Conservation (phyloP, 2,797 vertebrate genomes). For the Coreius guichenoti region DNA sequence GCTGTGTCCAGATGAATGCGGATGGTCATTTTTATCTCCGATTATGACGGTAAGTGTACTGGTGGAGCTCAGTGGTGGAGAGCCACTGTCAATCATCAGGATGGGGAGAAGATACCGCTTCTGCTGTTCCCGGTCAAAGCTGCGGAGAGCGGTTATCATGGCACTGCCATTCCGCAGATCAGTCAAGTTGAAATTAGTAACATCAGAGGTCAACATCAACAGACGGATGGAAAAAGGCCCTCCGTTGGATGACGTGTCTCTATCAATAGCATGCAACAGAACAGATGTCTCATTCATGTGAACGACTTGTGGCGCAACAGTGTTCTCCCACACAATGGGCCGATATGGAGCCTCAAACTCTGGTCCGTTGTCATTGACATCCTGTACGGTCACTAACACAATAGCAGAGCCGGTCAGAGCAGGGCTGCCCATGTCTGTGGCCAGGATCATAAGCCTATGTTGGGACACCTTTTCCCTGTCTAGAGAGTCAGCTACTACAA, state of each 20-base stretch:
- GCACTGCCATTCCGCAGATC: slow-evolving; percentile 87
- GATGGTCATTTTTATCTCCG: slow-evolving; percentile 89
- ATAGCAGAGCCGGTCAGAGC: slow-evolving; percentile 83
- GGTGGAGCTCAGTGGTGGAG: slow-evolving; percentile 87
- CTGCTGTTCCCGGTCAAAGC: slow-evolving; percentile 87
- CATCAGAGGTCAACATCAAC: slow-evolving; percentile 72
- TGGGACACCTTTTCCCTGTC: slow-evolving; percentile 83
- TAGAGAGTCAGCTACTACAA: slow-evolving; percentile 79
- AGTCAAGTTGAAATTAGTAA: slow-evolving; percentile 81
- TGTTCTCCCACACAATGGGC: slow-evolving; percentile 90
- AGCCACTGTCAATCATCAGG: slow-evolving; percentile 87
- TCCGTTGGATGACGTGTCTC: slow-evolving; percentile 80
- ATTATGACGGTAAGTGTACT: slow-evolving; percentile 83
- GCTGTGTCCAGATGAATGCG: slow-evolving; percentile 83
- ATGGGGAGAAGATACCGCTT: slow-evolving; percentile 84
- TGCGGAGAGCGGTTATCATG: slow-evolving; percentile 77
- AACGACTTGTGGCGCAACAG: slow-evolving; percentile 78
- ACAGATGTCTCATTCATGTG: slow-evolving; percentile 85
- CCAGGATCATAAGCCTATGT: slow-evolving; percentile 84
- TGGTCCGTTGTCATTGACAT: slow-evolving; percentile 89
- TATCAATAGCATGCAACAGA: slow-evolving; percentile 82
- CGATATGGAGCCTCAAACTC: slow-evolving; percentile 85
- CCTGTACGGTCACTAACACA: slow-evolving; percentile 81
- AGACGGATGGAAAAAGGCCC: slow-evolving; percentile 85
- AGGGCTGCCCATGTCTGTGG: slow-evolving; percentile 82